Base-by-base conservation (phyloP, 2,113 vertebrate species). In the Axis porcinus region DNA sequence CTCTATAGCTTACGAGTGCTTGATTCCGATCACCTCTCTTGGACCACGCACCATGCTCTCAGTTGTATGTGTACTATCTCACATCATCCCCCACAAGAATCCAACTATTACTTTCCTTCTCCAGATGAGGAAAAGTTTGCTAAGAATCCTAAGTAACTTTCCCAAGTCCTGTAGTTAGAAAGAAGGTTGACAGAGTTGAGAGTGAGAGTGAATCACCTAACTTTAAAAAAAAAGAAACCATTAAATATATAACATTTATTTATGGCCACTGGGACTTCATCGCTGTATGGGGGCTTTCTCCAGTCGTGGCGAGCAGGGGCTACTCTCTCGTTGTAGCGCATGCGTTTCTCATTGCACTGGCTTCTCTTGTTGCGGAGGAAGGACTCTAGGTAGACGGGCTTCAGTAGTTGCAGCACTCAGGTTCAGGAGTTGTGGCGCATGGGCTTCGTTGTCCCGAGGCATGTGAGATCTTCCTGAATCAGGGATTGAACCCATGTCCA, bases 301-400 rank as follows among this genome's bases (percentile, higher is more conserved):
- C 70, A 43, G 21, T 7, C 3, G 23, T 14, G 40, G 70, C 0
- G 23, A 43, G 40, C 23, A 13, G 12, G 70, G 23, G 36, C 70
- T 25, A 1, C 36, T 43, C 67, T 43, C 21, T 43, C 3, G 36
- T 0, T 27, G 36, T 12, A 7, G 70, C 2, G 0, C 0, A 3
- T 43, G 70, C 3, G 6, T 27, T 27, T 76, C 70, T 43, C 36
- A 2, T 5, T 6, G 40, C 36, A 0, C 40, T 3, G 70, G 70
- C 70, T 43, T 43, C 40, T 76, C 70, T 25, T 40, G 36, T 14
- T 43, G 36, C 11, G 0, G 70, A 76, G 40, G 40, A 76, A 76
- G 36, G 70, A 4, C 12, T 43, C 23, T 3, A 27, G 23, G 40
- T 7, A 23, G 23, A 4, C 3, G 12, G 11, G 23, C 6, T 25